phyloP scores from a whole-genome alignment of 1,140 invertebrate genomes.

The Pogonognathellus flavescens region DNA sequence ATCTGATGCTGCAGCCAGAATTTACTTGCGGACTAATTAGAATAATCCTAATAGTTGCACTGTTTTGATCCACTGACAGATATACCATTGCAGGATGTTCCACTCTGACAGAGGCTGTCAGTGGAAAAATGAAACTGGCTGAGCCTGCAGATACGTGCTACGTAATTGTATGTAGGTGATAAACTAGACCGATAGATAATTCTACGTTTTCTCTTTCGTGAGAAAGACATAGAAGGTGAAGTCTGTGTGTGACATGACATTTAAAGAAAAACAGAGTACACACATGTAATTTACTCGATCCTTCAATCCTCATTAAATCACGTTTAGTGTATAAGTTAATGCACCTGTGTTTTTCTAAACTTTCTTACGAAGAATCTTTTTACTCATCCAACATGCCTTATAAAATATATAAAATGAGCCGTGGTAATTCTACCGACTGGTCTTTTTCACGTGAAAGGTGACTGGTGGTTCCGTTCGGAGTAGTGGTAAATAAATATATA shows the following conservation, averaged over 20 bases:
- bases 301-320: conserved; percentile 26
- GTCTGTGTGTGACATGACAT: conserved; percentile 26
- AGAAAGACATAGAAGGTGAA: conserved; percentile 13
- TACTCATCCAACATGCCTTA: too few relatives aligned
- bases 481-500: not conserved
- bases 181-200: conserved; percentile 15
- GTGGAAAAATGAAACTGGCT: not conserved
- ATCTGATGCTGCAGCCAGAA: too few relatives aligned
- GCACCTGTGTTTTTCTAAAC: too few relatives aligned
- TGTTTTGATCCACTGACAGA: too few relatives aligned
- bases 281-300: conserved; percentile 8
- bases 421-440: not conserved
- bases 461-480: not conserved
- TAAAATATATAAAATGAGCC: too few relatives aligned
- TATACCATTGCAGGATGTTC: too few relatives aligned
- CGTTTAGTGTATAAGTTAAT: not conserved
- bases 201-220: not conserved
- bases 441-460: not conserved
- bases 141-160: not conserved
- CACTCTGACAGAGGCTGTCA: too few relatives aligned
- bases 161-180: not conserved
- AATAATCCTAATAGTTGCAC: too few relatives aligned
- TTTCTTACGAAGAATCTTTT: too few relatives aligned
- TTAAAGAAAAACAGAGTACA: not conserved
- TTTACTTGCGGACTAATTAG: too few relatives aligned